Base-by-base conservation (phyloP, 2,888 invertebrate species). In the Ectropis crepuscularia region DNA sequence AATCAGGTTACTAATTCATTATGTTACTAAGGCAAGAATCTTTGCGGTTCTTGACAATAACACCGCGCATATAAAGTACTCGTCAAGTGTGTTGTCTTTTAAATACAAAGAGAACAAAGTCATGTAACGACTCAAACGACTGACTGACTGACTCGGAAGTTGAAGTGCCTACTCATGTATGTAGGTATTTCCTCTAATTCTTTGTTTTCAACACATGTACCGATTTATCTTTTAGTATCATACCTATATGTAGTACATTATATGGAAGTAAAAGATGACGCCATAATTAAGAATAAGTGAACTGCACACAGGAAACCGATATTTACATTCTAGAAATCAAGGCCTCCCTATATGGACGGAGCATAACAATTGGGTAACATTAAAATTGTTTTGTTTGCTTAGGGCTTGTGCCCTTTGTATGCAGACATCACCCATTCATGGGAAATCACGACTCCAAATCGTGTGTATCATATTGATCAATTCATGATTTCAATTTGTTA, bases 231-330 rank as follows among this genome's bases (percentile, higher is more conserved):
- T 9, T 10, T 41, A 7, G 41, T 41, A 4, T 41, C 10, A 10
- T 41, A 41, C 41, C 6, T 37, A 53, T 7, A 43, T 42, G 6
- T 41, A 53, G 6, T 7, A 49, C n/a, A n/a, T 2, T 43, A 28
- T 50, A 39, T 39, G 53, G 6, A 37, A 50, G 45, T 49, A 16
- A 53, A 55, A 55, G 51, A 64, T 64, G 60, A 64, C 64, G 63
- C 49, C 58, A 63, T 63, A 48, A 46, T 53, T 59, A 63, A 41
- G 49, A 63, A 63, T 50, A 53, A 59, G 46, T 54, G 11, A 59
- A 55, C 63, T 59, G 59, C 54, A 63, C 50, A 63, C 59, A 63
- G 59, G 63, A 63, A 59, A 59, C 55, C 41, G 42, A 63, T 51
- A 59, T 59, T 54, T 55, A 59, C 59, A 63, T 59, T 63, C 55